These are phyloP conservation scores for Iphiclides podalirius DNA, from an alignment of 2,888 invertebrate species.

Conservation along the genomic window DNA sequence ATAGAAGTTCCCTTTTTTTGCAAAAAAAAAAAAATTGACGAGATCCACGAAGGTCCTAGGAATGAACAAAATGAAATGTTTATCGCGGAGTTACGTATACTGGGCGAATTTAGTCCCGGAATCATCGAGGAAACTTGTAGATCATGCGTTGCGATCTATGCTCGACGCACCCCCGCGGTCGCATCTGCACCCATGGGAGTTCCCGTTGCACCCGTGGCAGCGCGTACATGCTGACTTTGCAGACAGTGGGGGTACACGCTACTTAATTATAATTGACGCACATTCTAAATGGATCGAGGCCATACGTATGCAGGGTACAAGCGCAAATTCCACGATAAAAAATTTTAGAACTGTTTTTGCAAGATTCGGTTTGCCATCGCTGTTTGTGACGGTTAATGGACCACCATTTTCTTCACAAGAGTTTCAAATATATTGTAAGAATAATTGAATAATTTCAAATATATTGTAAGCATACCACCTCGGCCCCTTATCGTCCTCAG, in stretches of 20 bases:
- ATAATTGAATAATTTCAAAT: no score
- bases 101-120: conserved; percentile 31
- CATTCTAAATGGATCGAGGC: no score
- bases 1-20: no score
- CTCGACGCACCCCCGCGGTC: conserved; percentile 31
- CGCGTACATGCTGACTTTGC: no score
- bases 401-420: conserved; percentile 32
- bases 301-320: conserved; percentile 25
- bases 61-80: conserved; percentile 32
- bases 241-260: conserved; percentile 26
- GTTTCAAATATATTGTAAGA: conserved; percentile 27
- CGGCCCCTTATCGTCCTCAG: conserved; percentile 28
- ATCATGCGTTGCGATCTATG: conserved; percentile 25
- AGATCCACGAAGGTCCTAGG: conserved; percentile 27
- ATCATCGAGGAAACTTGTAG: conserved; percentile 27
- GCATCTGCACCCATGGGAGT: no score
- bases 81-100: conserved; percentile 32
- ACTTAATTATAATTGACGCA: conserved; percentile 31
- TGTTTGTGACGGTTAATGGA: conserved; percentile 33
- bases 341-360: no score
- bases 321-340: conserved; percentile 21
- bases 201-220: no score
- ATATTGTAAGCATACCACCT: no score
- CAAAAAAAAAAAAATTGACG: no score
- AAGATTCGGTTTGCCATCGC: conserved; percentile 27